Percentiles rank a stretch among this genome's conserved stretches.
phyloP scores from a whole-genome alignment of 2,888 invertebrate species.

The Tuta absoluta region DNA sequence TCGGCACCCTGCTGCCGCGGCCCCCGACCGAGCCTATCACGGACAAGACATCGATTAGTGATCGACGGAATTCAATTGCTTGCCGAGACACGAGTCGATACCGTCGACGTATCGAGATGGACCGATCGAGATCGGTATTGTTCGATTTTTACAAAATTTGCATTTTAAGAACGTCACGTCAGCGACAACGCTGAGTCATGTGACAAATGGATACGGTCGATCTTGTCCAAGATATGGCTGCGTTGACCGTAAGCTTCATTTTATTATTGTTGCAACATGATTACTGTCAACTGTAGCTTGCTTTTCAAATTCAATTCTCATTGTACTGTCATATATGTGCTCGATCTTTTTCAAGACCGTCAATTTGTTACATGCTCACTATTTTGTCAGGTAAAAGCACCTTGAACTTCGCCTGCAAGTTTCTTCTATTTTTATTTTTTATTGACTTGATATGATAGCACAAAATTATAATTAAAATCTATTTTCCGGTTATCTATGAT shows the following conservation, averaged over 20 bases:
- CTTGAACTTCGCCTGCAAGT: constrained; percentile 30
- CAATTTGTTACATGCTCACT: constrained; percentile 46
- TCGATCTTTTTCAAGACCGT: constrained; percentile 34
- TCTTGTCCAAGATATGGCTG: constrained; percentile 74
- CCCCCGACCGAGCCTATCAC: constrained; percentile 80
- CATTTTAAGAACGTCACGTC: constrained; percentile 80
- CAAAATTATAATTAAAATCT: constrained; percentile 40
- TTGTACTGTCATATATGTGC: constrained; percentile 49
- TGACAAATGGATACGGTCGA: constrained; percentile 76
- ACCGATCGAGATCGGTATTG: constrained; percentile 76
- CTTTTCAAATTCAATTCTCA: constrained; percentile 43
- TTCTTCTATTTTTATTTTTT: constrained; percentile 30
- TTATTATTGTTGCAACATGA: constrained; percentile 75
- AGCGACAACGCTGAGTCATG: constrained; percentile 78
- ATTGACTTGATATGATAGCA: constrained; percentile 37
- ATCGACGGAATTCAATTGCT: constrained; percentile 82
- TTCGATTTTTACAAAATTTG: constrained; percentile 78
- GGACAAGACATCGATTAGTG: constrained; percentile 82
- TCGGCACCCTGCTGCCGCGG: constrained; percentile 81
- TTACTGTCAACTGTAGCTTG: constrained; percentile 71
- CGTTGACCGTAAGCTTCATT: constrained; percentile 78
- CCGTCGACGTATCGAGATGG: constrained; percentile 73
- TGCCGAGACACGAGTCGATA: constrained; percentile 76
- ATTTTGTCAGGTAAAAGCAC: constrained; percentile 31
- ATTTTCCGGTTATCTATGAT: constrained; percentile 51